Evolutionary conservation across 2,888 invertebrate species (phyloP).

Genomic region (Ectemnius lituratus): DNA sequence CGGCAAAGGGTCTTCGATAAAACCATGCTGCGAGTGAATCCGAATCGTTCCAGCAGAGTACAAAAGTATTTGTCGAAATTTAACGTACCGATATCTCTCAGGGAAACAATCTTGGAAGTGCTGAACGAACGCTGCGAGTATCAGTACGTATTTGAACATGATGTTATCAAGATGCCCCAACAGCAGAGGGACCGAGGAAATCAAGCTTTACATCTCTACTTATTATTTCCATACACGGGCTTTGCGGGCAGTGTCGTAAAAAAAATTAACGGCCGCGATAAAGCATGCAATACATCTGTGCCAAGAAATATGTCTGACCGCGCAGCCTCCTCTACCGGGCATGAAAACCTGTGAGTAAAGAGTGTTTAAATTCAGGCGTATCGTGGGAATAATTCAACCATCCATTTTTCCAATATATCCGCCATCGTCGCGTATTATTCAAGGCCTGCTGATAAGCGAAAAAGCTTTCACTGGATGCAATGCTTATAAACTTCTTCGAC

Average conservation of each 20-base stretch:
- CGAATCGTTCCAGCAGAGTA: no score
- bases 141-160: background rate
- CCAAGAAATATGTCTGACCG: background rate
- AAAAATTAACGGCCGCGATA: constrained; percentile 7
- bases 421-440: background rate
- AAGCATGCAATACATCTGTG: background rate
- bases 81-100: background rate
- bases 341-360: background rate
- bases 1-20: no score
- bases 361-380: background rate
- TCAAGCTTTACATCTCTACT: background rate
- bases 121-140: background rate
- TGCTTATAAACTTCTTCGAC: background rate
- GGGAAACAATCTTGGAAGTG: background rate
- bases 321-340: background rate
- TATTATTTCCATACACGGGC: background rate
- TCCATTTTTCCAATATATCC: background rate
- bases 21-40: no score
- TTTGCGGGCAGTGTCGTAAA: background rate
- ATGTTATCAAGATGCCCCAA: background rate
- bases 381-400: background rate
- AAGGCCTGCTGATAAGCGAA: background rate
- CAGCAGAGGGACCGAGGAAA: background rate
- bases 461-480: background rate
- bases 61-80: background rate